These are phyloP conservation scores for Meiosimyza decipiens DNA, from an alignment of 2,888 invertebrate species.

Conservation along the genomic window DNA sequence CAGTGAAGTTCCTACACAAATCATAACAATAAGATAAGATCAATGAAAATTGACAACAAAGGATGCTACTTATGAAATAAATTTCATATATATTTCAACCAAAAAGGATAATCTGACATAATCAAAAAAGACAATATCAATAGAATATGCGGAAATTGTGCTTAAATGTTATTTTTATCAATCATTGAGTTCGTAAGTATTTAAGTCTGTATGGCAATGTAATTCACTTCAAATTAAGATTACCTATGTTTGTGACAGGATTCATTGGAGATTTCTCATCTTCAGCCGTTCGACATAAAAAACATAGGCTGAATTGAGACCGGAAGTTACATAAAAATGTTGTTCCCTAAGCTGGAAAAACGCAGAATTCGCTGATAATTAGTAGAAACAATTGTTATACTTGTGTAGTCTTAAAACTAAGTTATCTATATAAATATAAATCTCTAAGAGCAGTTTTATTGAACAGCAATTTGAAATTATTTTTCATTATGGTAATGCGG, in stretches of 20 bases:
- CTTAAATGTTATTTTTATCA: too few relatives aligned
- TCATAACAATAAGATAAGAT: too few relatives aligned
- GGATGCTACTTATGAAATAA: neutral
- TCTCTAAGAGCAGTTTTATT: too few relatives aligned
- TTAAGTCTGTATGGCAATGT: conserved; percentile 10
- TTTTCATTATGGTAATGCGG: too few relatives aligned
- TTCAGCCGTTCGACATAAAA: neutral
- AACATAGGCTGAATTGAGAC: neutral
- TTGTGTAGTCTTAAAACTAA: too few relatives aligned
- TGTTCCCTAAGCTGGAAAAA: too few relatives aligned
- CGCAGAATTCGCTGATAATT: too few relatives aligned
- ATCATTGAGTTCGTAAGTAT: neutral
- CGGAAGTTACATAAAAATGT: conserved; percentile 3
- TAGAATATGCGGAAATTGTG: neutral
- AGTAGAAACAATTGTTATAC: too few relatives aligned
- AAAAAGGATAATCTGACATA: conserved; percentile 5
- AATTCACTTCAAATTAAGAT: conserved; percentile 22
- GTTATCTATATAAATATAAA: too few relatives aligned
- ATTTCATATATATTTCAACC: neutral
- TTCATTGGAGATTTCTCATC: too few relatives aligned
- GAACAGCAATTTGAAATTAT: too few relatives aligned
- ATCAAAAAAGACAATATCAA: conserved; percentile 7
- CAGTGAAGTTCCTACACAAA: too few relatives aligned
- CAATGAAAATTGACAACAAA: neutral
- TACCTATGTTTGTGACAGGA: neutral